These are phyloP conservation scores for Grallaria varia DNA, from an alignment of 2,113 vertebrate genomes.

Conservation along the genomic window DNA sequence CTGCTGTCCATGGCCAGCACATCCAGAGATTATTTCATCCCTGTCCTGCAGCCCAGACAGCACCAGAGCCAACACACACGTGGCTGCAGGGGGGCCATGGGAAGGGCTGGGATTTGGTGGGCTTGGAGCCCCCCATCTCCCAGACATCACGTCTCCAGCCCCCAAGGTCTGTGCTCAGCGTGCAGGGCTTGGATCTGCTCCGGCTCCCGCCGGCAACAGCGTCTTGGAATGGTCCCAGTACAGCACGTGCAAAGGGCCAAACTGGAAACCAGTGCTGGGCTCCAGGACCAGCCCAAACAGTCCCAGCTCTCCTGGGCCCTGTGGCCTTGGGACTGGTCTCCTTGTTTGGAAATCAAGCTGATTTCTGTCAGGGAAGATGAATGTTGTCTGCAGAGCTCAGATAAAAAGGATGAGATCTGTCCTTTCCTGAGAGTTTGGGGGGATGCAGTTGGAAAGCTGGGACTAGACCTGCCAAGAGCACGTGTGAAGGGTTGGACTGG, in stretches of 20 bases:
- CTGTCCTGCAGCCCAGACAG: background rate
- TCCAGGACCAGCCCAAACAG: background rate
- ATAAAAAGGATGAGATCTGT: conserved; percentile 15
- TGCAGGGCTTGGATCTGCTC: background rate
- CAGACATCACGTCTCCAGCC: background rate
- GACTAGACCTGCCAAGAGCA: background rate
- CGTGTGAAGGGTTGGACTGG: background rate
- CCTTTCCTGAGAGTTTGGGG: background rate
- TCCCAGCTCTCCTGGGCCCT: background rate
- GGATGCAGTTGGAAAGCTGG: background rate
- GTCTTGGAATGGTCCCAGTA: background rate
- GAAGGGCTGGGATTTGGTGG: background rate
- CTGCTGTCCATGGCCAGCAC: background rate
- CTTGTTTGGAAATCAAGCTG: background rate
- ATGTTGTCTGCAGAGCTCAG: background rate
- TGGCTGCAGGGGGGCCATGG: background rate
- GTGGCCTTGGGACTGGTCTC: background rate
- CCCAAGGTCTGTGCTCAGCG: fast-evolving
- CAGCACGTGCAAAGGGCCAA: background rate
- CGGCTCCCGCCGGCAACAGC: fast-evolving
- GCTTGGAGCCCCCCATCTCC: background rate
- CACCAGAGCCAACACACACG: background rate
- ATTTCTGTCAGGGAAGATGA: conserved; percentile 27
- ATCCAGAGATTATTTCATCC: conserved; percentile 17
- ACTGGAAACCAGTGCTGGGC: background rate